phyloP scores from a whole-genome alignment of 2,797 vertebrate genomes.

The Momotus momota region DNA sequence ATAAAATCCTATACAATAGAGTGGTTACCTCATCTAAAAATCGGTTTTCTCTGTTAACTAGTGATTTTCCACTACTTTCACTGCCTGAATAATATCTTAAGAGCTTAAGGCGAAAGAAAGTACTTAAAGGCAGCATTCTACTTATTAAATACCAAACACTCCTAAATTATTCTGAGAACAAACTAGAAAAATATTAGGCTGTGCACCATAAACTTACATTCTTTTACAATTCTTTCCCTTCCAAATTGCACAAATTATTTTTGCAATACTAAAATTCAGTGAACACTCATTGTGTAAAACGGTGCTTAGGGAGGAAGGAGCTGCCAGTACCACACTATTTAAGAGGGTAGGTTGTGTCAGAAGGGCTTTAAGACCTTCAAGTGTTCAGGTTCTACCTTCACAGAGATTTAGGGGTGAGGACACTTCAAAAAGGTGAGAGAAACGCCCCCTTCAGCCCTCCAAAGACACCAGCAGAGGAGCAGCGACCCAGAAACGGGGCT shows the following conservation, averaged over 20 bases:
- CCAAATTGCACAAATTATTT: not conserved
- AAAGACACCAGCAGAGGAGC: not conserved
- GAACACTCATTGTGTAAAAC: not conserved
- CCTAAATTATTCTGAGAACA: not conserved
- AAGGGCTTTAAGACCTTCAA: not conserved
- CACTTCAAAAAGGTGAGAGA: not conserved
- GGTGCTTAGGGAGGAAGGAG: not conserved
- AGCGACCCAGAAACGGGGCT: not conserved
- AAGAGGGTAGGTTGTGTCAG: accelerated
- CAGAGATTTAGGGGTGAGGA: not conserved
- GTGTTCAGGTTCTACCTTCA: not conserved
- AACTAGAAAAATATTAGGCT: not conserved
- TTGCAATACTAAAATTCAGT: not conserved
- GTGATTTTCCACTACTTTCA: not conserved
- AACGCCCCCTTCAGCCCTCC: not conserved
- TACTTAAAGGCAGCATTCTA: not conserved
- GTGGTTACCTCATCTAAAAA: conserved; percentile 32
- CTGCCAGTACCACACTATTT: not conserved
- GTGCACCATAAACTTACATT: not conserved
- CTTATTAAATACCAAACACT: conserved; percentile 17
- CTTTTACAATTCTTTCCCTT: not conserved
- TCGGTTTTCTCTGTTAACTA: conserved; percentile 5
- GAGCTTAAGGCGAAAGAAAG: conserved; percentile 11
- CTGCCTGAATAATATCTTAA: not conserved
- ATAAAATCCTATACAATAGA: not conserved